Base-by-base conservation (phyloP, 2,888 invertebrate genomes). In the Parnassius smintheus region DNA sequence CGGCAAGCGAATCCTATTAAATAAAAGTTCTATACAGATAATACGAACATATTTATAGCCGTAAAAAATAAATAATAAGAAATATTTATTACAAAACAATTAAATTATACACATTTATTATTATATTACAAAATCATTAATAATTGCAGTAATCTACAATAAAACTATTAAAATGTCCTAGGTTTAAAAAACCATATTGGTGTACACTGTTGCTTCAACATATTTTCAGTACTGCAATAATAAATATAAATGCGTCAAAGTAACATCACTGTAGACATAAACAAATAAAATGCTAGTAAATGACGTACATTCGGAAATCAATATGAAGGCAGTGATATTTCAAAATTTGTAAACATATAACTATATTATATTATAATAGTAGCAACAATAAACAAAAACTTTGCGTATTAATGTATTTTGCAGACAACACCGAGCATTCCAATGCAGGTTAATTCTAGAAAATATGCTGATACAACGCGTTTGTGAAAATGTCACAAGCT, bases 1-100 rank as follows among this genome's bases (percentile, higher is more conserved):
- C 76, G 88, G 87, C 88, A 89, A 88, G 87, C 82, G 77, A 80
- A 77, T 75, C 75, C 67, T 59, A 62, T 60, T 56, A 64, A 59
- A 64, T 65, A 75, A 71, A 78, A 73, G 56, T 68, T 67, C 73
- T 78, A 81, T 73, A 76, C 70, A 75, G 72, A 74, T 71, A 78
- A 76, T 80, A 79, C 75, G 75, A 78, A 80, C 75, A 74, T 78
- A 71, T 70, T 74, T 69, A 72, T 78, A 80, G 68, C 70, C 66
- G 65, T 76, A 76, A 75, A 68, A 78, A 86, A 86, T 86, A 85
- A 88, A 89, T 88, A 84, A 81, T 78, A 58, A 67, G 54, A 78
- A 81, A 74, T 75, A 75, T 77, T 77, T 73, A 78, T 75, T 73
- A 80, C 74, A 70, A 18, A 72, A 79, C 81, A 72, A 75, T 75